Conservation (phyloP, 2,797 vertebrate genomes). For the Helicolenus hilgendorfi region DNA sequence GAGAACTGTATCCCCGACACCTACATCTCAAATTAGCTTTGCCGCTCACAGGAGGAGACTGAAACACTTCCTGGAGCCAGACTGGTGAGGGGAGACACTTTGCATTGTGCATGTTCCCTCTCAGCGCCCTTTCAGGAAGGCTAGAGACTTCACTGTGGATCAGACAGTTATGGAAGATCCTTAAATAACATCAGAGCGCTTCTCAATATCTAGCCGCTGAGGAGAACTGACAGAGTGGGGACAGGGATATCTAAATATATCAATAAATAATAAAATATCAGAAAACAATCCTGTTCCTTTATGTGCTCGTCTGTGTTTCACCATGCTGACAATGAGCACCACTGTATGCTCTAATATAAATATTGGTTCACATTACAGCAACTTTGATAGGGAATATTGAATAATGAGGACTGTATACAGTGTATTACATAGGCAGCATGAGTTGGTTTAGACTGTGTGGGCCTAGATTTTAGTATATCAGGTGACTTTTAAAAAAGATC, state of each 20-base stretch:
- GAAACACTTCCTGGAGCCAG: slow-evolving; percentile 56
- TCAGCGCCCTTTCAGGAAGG: slow-evolving; percentile 6
- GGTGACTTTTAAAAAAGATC: not conserved
- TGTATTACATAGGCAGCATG: not conserved
- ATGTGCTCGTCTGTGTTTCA: not conserved
- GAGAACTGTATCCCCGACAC: slow-evolving; percentile 51
- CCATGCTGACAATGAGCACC: not conserved
- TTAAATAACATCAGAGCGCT: slow-evolving; percentile 54
- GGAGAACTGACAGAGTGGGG: slow-evolving; percentile 27
- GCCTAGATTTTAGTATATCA: not conserved
- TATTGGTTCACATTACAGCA: too few relatives aligned
- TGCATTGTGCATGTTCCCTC: slow-evolving; percentile 49
- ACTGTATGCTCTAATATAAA: not conserved
- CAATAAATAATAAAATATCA: slow-evolving; percentile 12
- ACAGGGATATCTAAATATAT: slow-evolving; percentile 56
- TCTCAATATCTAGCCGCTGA: not conserved
- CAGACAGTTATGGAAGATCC: slow-evolving; percentile 7
- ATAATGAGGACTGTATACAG: too few relatives aligned
- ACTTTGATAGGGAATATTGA: too few relatives aligned
- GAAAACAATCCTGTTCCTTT: not conserved
- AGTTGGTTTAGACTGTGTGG: not conserved
- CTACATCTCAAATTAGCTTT: slow-evolving; percentile 63
- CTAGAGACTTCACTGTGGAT: not conserved
- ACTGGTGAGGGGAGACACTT: slow-evolving; percentile 24
- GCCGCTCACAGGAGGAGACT: slow-evolving; percentile 43